Evolutionary conservation across 2,113 vertebrate genomes (phyloP).

Genomic region (Copsychus sechellarum): DNA sequence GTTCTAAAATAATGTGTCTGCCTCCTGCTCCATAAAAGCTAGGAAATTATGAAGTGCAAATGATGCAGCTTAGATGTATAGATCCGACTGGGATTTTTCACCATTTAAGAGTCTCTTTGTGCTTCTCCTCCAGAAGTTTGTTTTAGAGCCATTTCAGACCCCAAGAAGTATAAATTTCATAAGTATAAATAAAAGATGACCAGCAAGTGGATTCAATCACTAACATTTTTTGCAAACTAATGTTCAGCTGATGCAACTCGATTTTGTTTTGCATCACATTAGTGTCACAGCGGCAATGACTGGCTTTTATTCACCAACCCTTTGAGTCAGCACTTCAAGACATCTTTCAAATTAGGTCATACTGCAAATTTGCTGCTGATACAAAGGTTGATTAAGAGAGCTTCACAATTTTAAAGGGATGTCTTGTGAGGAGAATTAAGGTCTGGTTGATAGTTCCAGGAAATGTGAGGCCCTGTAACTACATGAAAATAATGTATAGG

Average conservation of each 20-base stretch:
- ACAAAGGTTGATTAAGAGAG: slow-evolving; percentile 83
- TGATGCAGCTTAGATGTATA: slow-evolving; percentile 52
- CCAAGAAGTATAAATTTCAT: slow-evolving; percentile 54
- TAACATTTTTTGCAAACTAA: slow-evolving; percentile 80
- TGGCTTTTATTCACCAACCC: slow-evolving; percentile 77
- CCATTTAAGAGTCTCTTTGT: slow-evolving; percentile 10
- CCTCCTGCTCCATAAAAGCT: slow-evolving; percentile 28
- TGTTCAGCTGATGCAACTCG: slow-evolving; percentile 76
- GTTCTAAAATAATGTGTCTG: slow-evolving; percentile 61
- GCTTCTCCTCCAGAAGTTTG: slow-evolving; percentile 48
- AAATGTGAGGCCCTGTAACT: slow-evolving; percentile 70
- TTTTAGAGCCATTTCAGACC: slow-evolving; percentile 3
- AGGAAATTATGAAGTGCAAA: slow-evolving; percentile 33
- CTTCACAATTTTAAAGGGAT: slow-evolving; percentile 74
- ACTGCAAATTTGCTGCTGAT: slow-evolving; percentile 77
- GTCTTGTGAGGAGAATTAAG: slow-evolving; percentile 76
- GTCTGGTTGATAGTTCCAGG: slow-evolving; percentile 76
- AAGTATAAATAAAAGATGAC: slow-evolving; percentile 79
- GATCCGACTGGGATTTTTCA: slow-evolving; percentile 43
- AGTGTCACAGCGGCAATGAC: slow-evolving; percentile 73
- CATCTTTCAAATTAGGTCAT: slow-evolving; percentile 82
- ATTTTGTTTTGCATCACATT: slow-evolving; percentile 81
- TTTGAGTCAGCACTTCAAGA: slow-evolving; percentile 83
- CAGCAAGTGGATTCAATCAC: slow-evolving; percentile 69
- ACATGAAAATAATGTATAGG: slow-evolving; percentile 72